These are phyloP conservation scores for Crepidodera aurea DNA, from an alignment of 2,888 invertebrate genomes.

Conservation along the genomic window DNA sequence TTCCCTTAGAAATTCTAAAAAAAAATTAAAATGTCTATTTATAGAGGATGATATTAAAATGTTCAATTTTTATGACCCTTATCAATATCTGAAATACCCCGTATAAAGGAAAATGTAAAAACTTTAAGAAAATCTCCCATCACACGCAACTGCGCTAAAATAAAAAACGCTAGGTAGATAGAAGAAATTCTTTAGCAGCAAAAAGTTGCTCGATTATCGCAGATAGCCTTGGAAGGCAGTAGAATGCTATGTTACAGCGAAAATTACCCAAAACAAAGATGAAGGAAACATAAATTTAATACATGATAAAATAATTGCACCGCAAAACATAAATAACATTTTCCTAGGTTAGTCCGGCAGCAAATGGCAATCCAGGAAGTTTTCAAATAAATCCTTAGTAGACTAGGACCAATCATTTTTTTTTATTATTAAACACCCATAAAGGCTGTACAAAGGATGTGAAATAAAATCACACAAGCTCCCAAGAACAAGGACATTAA, in stretches of 20 bases:
- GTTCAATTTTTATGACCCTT: too few species aligned
- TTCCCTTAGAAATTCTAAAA: too few species aligned
- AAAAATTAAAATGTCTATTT: too few species aligned
- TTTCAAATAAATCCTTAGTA: too few species aligned
- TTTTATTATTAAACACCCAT: too few species aligned
- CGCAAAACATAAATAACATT: constrained; percentile 20
- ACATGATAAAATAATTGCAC: constrained; percentile 40
- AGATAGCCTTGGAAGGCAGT: constrained; percentile 15
- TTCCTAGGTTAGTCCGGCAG: neutral
- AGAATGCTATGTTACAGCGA: constrained; percentile 18
- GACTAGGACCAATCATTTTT: too few species aligned
- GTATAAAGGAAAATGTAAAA: too few species aligned
- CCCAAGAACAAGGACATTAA: too few species aligned
- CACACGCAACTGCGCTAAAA: neutral
- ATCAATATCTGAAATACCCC: too few species aligned
- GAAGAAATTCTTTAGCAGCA: neutral
- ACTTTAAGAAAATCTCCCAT: neutral
- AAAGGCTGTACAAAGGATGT: too few species aligned
- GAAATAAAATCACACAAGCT: too few species aligned
- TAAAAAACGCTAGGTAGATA: neutral
- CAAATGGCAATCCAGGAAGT: neutral
- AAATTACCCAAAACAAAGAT: constrained; percentile 30
- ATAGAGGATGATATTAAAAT: too few species aligned
- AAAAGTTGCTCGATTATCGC: constrained; percentile 17
- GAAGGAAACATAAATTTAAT: constrained; percentile 36